Evolutionary conservation across 2,797 vertebrate species (phyloP).

Genomic region (Serranus cabrilla): DNA sequence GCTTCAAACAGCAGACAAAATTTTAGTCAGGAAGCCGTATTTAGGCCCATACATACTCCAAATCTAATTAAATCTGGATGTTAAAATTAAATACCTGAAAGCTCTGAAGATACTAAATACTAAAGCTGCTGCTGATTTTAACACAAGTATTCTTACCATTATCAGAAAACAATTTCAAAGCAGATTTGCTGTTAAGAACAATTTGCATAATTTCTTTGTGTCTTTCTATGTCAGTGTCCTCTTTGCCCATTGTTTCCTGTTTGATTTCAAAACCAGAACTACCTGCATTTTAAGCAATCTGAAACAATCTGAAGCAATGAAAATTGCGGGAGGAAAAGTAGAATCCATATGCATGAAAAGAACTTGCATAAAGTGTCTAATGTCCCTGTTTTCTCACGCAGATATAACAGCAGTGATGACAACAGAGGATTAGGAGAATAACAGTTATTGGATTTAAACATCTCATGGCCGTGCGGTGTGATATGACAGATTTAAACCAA

Average conservation of each 20-base stretch:
- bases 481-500: constrained; percentile 46
- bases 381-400: constrained; percentile 12
- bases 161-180: not conserved
- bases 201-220: not conserved
- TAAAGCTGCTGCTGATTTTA: constrained; percentile 1
- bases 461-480: constrained; percentile 19
- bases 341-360: not conserved
- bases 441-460: constrained; percentile 53
- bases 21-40: constrained; percentile 18
- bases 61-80: constrained; percentile 5
- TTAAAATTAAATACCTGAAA: constrained; percentile 7
- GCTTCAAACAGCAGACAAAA: constrained; percentile 19
- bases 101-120: not conserved
- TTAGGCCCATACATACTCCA: not conserved
- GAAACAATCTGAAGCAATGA: not conserved
- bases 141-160: not conserved
- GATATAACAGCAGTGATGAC: constrained; percentile 20
- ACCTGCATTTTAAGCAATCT: constrained; percentile 1
- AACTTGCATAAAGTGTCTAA: not conserved
- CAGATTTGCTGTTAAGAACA: not conserved
- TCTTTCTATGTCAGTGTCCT: not conserved
- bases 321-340: not conserved
- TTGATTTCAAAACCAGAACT: constrained; percentile 9
- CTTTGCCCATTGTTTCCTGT: not conserved
- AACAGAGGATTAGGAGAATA: constrained; percentile 50